Conservation (phyloP, 30 jellyfish, hydroid and myxozoan genomes). For the Pelagia noctiluca region DNA sequence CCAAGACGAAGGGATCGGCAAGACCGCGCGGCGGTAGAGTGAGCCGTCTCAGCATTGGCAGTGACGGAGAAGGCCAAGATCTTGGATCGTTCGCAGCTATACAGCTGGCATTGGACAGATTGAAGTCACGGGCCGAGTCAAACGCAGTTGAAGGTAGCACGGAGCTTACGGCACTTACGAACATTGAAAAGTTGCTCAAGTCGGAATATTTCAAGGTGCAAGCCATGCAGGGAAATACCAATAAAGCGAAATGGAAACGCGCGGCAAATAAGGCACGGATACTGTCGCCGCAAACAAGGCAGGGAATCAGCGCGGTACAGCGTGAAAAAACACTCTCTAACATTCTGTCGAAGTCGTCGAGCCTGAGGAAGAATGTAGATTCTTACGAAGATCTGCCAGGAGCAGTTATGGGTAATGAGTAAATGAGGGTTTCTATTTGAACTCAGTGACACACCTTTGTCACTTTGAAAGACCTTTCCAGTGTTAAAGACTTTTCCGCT, state of each 20-base stretch:
- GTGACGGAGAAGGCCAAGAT: conserved; percentile 66
- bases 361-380: neutral
- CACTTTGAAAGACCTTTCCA: neutral
- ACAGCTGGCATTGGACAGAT: conserved; percentile 81
- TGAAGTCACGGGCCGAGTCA: conserved; percentile 61
- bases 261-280: conserved; percentile 81
- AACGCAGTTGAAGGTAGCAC: conserved; percentile 63
- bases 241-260: conserved; percentile 83
- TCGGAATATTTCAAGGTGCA: conserved; percentile 69
- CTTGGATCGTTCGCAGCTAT: conserved; percentile 95
- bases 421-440: no score
- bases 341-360: neutral
- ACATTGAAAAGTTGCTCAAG: conserved; percentile 71
- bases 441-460: no score
- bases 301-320: conserved; percentile 1
- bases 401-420: neutral
- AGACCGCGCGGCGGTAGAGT: conserved; percentile 23
- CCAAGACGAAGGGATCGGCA: conserved; percentile 40
- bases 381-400: conserved; percentile 67
- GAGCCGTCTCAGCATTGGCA: conserved; percentile 60
- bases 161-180: conserved; percentile 85
- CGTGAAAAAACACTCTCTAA: neutral
- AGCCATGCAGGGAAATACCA: conserved; percentile 74
- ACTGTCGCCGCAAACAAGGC: conserved; percentile 39
- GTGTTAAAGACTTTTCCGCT: neutral